A percentile compares a stretch with the other conserved stretches of the same genome.
phyloP scores from a whole-genome alignment of 64 coral and sea anemone species.

The Dendronephthya gigantea region DNA sequence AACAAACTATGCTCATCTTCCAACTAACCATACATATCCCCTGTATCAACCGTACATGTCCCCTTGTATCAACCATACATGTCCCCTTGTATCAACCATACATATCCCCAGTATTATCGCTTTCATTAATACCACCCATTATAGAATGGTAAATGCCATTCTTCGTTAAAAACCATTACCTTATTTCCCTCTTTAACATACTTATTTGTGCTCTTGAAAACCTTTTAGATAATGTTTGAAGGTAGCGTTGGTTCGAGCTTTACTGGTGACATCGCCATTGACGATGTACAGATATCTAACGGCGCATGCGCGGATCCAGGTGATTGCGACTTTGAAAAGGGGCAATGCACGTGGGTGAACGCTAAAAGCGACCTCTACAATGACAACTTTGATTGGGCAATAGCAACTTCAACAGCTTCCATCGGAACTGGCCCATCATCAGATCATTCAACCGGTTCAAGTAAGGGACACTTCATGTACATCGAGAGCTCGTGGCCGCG shows the following conservation, averaged over 20 bases:
- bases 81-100: too few relatives aligned
- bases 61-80: too few relatives aligned
- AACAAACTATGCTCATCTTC: too few relatives aligned
- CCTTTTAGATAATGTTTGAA: constrained; percentile 70
- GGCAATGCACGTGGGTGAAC: constrained; percentile 78
- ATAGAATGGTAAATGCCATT: too few relatives aligned
- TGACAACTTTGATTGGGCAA: constrained; percentile 90
- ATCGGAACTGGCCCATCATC: constrained; percentile 53
- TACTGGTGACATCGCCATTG: constrained; percentile 78
- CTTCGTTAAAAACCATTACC: too few relatives aligned
- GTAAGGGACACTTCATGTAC: constrained; percentile 65
- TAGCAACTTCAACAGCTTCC: constrained; percentile 45
- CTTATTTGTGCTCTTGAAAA: neutral
- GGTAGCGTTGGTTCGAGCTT: constrained; percentile 60
- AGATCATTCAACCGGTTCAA: constrained; percentile 44
- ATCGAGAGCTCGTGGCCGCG: constrained; percentile 72
- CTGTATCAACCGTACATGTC: too few relatives aligned
- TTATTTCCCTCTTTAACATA: neutral
- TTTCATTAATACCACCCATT: neutral
- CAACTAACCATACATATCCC: too few relatives aligned
- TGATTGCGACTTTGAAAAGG: constrained; percentile 91
- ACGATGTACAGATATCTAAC: constrained; percentile 62
- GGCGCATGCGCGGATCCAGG: constrained; percentile 80
- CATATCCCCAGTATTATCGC: neutral
- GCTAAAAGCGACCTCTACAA: constrained; percentile 39